A percentile compares a stretch with the other conserved stretches of the same genome.
Conservation (phyloP, 2,113 vertebrate species). For the Monopterus albus region DNA sequence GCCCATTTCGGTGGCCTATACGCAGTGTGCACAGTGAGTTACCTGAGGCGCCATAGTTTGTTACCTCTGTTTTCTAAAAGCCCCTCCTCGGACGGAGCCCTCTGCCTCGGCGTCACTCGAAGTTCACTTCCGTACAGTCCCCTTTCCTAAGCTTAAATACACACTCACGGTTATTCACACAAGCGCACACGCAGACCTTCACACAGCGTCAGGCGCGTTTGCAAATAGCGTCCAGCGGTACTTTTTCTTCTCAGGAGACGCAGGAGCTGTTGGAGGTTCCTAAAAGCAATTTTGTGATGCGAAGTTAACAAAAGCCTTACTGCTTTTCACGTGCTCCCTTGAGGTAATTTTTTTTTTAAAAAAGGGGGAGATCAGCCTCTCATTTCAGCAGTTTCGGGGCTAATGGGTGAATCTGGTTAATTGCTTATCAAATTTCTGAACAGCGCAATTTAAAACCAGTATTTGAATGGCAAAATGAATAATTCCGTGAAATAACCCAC, state of each 20-base stretch:
- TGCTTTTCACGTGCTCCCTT: not conserved
- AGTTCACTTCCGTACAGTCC: conserved; percentile 64
- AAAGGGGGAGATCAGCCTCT: not conserved
- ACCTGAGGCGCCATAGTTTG: conserved; percentile 2
- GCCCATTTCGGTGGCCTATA: not conserved
- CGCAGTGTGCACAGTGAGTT: not conserved
- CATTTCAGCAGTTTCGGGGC: conserved; percentile 8
- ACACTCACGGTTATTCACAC: conserved; percentile 29
- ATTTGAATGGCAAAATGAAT: conserved; percentile 57
- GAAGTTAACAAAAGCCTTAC: conserved; percentile 27
- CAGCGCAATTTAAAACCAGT: conserved; percentile 25
- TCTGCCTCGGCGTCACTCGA: conserved; percentile 56
- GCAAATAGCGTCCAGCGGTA: conserved; percentile 34
- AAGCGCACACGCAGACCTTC: conserved; percentile 15
- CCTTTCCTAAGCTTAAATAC: conserved; percentile 32
- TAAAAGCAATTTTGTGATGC: not conserved
- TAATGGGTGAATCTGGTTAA: conserved; percentile 40
- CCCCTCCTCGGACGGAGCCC: conserved; percentile 64
- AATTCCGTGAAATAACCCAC: conserved; percentile 55
- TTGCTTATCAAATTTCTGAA: conserved; percentile 13
- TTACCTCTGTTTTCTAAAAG: conserved; percentile 49
- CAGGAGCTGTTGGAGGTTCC: conserved; percentile 41
- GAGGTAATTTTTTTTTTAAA: conserved; percentile 23
- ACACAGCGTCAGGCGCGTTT: conserved; percentile 34
- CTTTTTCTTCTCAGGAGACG: conserved; percentile 30